These are phyloP conservation scores for Tetramorium simillimum DNA, from an alignment of 1,140 invertebrate genomes.

Conservation along the genomic window DNA sequence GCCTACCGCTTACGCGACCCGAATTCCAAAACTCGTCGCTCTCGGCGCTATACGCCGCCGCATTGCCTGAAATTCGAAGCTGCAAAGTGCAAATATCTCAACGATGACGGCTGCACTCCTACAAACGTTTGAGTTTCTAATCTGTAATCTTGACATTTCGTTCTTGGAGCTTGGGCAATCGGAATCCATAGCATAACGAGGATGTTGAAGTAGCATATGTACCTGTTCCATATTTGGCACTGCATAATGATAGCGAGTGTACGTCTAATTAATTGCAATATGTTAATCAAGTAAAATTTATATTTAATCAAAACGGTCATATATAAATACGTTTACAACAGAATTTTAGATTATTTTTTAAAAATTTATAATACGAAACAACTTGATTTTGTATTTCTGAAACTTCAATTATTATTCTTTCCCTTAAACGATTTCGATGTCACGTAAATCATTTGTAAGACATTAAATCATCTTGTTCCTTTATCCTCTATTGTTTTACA, in stretches of 20 bases:
- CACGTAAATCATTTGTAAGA: slow-evolving; percentile 49
- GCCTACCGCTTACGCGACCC: slow-evolving; percentile 66
- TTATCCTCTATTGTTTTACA: slow-evolving; percentile 60
- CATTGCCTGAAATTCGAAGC: slow-evolving; percentile 62
- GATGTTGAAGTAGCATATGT: neutral
- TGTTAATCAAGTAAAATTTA: neutral
- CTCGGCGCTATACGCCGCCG: neutral
- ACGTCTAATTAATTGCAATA: neutral
- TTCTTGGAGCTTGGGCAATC: slow-evolving; percentile 37
- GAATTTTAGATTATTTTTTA: neutral
- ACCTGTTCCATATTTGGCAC: neutral
- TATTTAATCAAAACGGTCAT: neutral
- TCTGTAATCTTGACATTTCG: slow-evolving; percentile 59
- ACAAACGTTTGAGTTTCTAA: slow-evolving; percentile 68
- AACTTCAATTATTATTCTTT: slow-evolving; percentile 11
- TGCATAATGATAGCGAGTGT: neutral
- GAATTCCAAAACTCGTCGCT: slow-evolving; percentile 70
- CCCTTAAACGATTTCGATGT: slow-evolving; percentile 17
- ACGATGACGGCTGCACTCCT: neutral
- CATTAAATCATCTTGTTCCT: slow-evolving; percentile 43
- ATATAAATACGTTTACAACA: neutral
- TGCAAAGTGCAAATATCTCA: slow-evolving; percentile 49
- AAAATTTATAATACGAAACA: neutral
- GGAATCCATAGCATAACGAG: neutral
- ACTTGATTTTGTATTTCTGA: neutral